phyloP scores from a whole-genome alignment of 1,140 invertebrate genomes.

The Tetraneura akinire region DNA sequence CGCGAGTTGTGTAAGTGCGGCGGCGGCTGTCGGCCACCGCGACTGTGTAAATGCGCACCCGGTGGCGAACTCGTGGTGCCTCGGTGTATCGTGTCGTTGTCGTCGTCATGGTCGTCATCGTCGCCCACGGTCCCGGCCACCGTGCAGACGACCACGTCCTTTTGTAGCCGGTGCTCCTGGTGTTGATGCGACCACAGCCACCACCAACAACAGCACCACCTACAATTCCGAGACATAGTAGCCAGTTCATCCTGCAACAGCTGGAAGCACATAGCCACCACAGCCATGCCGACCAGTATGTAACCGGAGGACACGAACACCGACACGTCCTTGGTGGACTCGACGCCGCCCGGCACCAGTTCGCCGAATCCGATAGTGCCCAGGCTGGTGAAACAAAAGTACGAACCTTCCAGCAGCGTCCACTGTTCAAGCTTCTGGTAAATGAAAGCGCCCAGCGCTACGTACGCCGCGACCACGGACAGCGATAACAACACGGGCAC shows the following conservation, averaged over 20 bases:
- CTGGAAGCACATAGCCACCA: conserved; percentile 96
- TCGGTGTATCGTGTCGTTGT: conserved; percentile 54
- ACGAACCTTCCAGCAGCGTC: conserved; percentile 87
- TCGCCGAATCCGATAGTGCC: conserved; percentile 89
- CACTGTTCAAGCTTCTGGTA: conserved; percentile 89
- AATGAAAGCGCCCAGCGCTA: conserved; percentile 86
- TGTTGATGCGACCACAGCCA: conserved; percentile 28
- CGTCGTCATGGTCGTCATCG: conserved; percentile 56
- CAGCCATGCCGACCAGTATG: conserved; percentile 89
- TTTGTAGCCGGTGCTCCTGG: conserved; percentile 52
- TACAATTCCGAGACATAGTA: conserved; percentile 24
- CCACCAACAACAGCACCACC: conserved; percentile 31
- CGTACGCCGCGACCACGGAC: conserved; percentile 81
- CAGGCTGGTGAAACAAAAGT: conserved; percentile 92
- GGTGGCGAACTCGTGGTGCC: background rate
- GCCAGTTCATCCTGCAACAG: conserved; percentile 85
- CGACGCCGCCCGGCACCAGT: conserved; percentile 65
- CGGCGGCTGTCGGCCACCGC: background rate
- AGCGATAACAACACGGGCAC: conserved; percentile 59
- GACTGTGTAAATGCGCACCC: background rate
- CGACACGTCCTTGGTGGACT: conserved; percentile 68
- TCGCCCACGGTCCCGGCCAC: conserved; percentile 56
- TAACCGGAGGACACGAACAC: conserved; percentile 81
- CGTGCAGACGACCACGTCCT: conserved; percentile 50
- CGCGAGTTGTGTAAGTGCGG: background rate